Evolutionary conservation across 2,888 invertebrate genomes (phyloP).

Genomic region (Colostygia pectinataria): DNA sequence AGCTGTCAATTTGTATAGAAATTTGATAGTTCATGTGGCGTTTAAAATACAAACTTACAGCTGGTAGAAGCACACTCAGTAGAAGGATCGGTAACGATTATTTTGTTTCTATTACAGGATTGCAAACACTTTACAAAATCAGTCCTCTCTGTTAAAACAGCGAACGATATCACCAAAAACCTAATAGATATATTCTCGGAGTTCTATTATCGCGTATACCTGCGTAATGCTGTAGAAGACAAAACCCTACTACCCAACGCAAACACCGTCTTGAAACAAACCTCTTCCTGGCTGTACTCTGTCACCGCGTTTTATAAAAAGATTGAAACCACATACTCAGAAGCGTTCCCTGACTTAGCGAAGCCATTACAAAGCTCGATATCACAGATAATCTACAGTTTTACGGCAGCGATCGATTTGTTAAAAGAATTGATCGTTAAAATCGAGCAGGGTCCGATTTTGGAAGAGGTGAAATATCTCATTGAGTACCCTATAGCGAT

Average conservation of each 20-base stretch:
- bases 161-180: constrained; percentile 49
- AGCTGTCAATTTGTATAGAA: no score
- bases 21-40: no score
- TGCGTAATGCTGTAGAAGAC: constrained; percentile 38
- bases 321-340: constrained; percentile 79
- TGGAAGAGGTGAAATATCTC: constrained; percentile 65
- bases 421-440: constrained; percentile 71
- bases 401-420: constrained; percentile 81
- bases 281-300: constrained; percentile 79
- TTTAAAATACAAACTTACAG: no score
- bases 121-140: constrained; percentile 75
- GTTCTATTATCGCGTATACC: constrained; percentile 44
- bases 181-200: constrained; percentile 46
- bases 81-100: no score
- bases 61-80: no score
- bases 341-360: constrained; percentile 91
- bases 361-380: constrained; percentile 87
- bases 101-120: constrained; percentile 64
- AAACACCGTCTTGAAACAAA: constrained; percentile 63
- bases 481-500: constrained; percentile 76
- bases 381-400: constrained; percentile 86
- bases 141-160: constrained; percentile 58
- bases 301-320: constrained; percentile 81
- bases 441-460: constrained; percentile 55
- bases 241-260: constrained; percentile 45